These are phyloP conservation scores for Dipodomys stephensi DNA, from an alignment of 2,113 vertebrate genomes.

Conservation along the genomic window DNA sequence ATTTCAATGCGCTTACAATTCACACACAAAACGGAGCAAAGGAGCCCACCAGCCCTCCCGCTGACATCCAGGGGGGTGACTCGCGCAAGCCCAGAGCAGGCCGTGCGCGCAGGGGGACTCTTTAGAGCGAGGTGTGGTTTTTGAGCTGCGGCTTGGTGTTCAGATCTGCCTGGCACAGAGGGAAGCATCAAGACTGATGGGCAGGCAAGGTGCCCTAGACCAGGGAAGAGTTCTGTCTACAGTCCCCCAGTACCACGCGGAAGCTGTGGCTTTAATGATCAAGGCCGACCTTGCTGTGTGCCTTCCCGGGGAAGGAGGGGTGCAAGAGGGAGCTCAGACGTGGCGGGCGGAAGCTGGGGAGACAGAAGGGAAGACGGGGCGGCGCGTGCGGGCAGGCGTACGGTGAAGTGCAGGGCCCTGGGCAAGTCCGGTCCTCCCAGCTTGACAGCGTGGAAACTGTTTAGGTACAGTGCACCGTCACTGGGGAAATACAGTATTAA, in stretches of 20 bases:
- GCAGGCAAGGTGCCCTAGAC: not conserved
- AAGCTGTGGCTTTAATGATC: constrained; percentile 48
- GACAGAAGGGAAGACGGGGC: not conserved
- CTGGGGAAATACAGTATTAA: not conserved
- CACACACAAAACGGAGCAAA: not conserved
- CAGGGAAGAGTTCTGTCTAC: not conserved
- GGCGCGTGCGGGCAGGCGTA: not conserved
- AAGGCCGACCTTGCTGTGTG: not conserved
- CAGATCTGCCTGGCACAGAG: not conserved
- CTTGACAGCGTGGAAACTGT: not conserved
- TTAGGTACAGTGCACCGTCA: constrained; percentile 26
- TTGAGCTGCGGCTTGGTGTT: not conserved
- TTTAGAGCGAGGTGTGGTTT: not conserved
- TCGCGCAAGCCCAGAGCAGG: not conserved
- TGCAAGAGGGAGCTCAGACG: not conserved
- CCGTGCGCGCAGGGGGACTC: not conserved
- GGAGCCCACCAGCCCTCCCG: not conserved
- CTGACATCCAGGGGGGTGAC: constrained; percentile 40
- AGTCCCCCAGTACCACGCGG: not conserved
- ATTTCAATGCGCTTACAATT: constrained; percentile 32
- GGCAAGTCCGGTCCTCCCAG: not conserved
- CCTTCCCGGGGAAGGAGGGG: not conserved
- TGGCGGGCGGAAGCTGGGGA: not conserved
- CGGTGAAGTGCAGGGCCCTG: not conserved
- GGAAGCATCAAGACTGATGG: not conserved